Base-by-base conservation (phyloP, 1,140 invertebrate species). In the Popillia japonica region DNA sequence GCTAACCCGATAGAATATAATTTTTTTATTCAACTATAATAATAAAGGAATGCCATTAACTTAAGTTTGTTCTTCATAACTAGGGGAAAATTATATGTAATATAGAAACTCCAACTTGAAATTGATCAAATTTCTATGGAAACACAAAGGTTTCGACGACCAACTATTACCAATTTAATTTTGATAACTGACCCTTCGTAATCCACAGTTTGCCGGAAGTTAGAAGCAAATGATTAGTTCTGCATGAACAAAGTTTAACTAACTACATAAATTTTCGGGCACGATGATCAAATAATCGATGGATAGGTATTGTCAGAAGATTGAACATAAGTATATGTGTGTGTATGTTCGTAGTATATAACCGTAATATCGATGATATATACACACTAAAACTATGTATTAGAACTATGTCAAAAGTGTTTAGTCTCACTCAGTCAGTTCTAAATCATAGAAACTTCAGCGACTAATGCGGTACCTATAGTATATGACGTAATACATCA, bases 211-310 rank as follows among this genome's bases (percentile, higher is more conserved):
- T 68, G 61, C 8, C 4, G 27, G 61, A 68, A 68, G 20, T 34
- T 68, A 68, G 10, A 68, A 34, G 61, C 61, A 34, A 68, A 34
- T 68, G 20, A 68, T 68, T 68, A 68, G 61, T 68, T 68, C 61
- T 68, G 14, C 61, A 68, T 34, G 61, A 68, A 68, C 61, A 68
- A 68, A 68, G 22, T 68, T 68, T 68, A 23, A 20, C 14, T 48
- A 48, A 48, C 44, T 68, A 27, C 17, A 34, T 22, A 68, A 68
- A 68, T 68, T 68, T 68, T 22, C 27, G 27, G 61, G 61, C 27
- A 68, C 22, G 11, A 20, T 34, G 61, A 68, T 68, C 61, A 23
- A 68, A 68, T 68, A 55, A 55, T 55, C 48, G 48, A 55, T n/a
- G 48, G 48, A 17, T 55, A 55, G 48, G 48, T 55, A 55, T 55